Base-by-base conservation (phyloP, 2,797 vertebrate genomes). In the Ceyx erithaca region DNA sequence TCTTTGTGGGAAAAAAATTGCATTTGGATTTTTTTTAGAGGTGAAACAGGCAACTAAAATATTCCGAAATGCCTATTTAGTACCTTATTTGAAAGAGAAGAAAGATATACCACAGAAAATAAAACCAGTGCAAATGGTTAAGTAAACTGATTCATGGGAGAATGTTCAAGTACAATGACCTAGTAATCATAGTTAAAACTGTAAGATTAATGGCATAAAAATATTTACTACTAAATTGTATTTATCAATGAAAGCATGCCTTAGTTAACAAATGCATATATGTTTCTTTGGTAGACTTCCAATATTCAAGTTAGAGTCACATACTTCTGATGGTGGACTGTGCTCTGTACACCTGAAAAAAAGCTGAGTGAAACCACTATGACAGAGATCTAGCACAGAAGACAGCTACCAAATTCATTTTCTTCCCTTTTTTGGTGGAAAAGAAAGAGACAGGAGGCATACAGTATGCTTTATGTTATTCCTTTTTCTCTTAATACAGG, bases 1-100 rank as follows among this genome's bases (percentile, higher is more conserved):
- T 77, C 46, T 94, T 89, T 94, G 62, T 91, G 88, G 77, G 92
- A 94, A 95, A 33, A 95, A 96, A 84, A 62, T 62, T 89, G 55
- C 54, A 73, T 82, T 63, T 12, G 31, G 25, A 40, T 61, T 72
- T 89, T 87, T 87, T 94, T 90, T 70, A 92, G 63, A 73, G 43
- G 61, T 68, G 40, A 94, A 96, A 87, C 12, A 77, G 58, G 45
- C 71, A 84, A 87, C 79, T 70, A 6, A 77, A 75, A 48, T 66
- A 86, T 90, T 81, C 80, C 20, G 37, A 91, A 81, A 41, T 90
- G 64, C 23, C 52, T 92, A 12, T 64, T 80, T 93, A 91, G 41
- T 54, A 55, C 68, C 64, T 80, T 66, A 64, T 54, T 16, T 79
- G 68, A 95, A 94, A 92, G 41, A 89, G 30, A 77, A 94, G 80